A percentile compares a stretch with the other conserved stretches of the same genome.
Conservation (phyloP, 2,888 invertebrate species). For the Sminthurides aquaticus region DNA sequence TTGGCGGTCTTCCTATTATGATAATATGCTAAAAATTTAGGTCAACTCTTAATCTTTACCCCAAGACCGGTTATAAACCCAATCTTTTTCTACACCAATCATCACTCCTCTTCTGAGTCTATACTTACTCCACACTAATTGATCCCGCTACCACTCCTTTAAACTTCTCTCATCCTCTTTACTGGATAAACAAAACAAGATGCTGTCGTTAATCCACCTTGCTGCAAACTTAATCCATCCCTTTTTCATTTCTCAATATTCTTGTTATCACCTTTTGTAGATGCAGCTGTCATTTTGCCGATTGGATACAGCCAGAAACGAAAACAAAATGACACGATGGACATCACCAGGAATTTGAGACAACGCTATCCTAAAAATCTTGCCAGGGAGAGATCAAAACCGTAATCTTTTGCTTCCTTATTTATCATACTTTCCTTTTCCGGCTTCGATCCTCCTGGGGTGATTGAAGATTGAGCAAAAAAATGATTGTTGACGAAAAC, state of each 20-base stretch:
- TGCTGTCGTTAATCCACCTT: too few relatives aligned
- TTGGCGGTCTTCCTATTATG: neutral
- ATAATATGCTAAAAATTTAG: conserved; percentile 4
- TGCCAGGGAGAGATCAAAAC: conserved; percentile 35
- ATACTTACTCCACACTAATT: neutral
- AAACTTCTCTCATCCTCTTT: neutral
- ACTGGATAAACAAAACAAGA: too few relatives aligned
- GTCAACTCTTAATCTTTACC: neutral
- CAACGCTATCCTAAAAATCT: conserved; percentile 40
- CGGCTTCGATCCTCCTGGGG: too few relatives aligned
- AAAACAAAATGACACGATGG: conserved; percentile 32
- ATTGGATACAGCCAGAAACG: conserved; percentile 34
- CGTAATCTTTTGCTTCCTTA: too few relatives aligned
- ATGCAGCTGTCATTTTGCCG: conserved; percentile 40
- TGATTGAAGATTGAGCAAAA: too few relatives aligned
- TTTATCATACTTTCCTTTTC: too few relatives aligned
- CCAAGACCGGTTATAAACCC: neutral
- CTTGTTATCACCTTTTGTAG: conserved; percentile 17
- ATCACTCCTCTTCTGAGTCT: neutral
- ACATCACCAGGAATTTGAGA: conserved; percentile 39
- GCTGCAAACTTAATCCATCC: too few relatives aligned
- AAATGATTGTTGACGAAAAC: too few relatives aligned
- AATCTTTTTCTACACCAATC: neutral
- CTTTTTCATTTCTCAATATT: too few relatives aligned
- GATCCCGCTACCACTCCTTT: too few relatives aligned